phyloP scores from a whole-genome alignment of 2,113 vertebrate species.

The Aplodontia rufa region DNA sequence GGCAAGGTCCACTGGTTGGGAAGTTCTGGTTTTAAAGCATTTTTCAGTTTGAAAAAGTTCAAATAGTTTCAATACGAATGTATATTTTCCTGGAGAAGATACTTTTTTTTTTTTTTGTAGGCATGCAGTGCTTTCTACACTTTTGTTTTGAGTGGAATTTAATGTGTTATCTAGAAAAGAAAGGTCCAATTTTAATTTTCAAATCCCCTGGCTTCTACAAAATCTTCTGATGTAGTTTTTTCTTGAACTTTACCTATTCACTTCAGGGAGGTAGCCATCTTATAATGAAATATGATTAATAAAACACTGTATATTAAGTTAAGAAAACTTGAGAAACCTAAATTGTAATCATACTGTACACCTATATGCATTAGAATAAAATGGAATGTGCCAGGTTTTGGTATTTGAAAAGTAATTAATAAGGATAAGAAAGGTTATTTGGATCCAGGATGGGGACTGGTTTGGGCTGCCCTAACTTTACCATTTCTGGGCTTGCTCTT shows the following conservation, averaged over 20 bases:
- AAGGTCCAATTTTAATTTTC: conserved; percentile 9
- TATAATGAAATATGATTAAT: conserved; percentile 13
- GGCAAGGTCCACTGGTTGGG: not conserved
- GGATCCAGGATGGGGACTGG: not conserved
- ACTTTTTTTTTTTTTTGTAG: conserved; percentile 33
- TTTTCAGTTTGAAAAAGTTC: not conserved
- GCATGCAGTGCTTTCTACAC: not conserved
- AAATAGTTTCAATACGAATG: not conserved
- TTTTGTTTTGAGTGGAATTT: conserved; percentile 1
- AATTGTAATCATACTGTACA: not conserved
- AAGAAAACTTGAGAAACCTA: not conserved
- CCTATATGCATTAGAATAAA: not conserved
- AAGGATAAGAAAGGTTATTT: not conserved
- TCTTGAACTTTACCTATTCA: not conserved
- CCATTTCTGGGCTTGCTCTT: not conserved
- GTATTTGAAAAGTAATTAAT: conserved; percentile 5
- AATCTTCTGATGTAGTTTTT: conserved; percentile 9
- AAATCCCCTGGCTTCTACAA: not conserved
- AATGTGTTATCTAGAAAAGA: not conserved
- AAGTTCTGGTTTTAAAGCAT: not conserved
- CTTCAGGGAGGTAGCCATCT: not conserved
- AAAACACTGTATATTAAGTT: not conserved
- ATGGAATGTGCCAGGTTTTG: not conserved
- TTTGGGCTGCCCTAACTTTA: conserved; percentile 8
- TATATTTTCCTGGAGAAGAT: not conserved